A percentile compares a stretch with the other conserved stretches of the same genome.
Conservation (phyloP, 2,888 invertebrate genomes). For the Drosophila leonis region DNA sequence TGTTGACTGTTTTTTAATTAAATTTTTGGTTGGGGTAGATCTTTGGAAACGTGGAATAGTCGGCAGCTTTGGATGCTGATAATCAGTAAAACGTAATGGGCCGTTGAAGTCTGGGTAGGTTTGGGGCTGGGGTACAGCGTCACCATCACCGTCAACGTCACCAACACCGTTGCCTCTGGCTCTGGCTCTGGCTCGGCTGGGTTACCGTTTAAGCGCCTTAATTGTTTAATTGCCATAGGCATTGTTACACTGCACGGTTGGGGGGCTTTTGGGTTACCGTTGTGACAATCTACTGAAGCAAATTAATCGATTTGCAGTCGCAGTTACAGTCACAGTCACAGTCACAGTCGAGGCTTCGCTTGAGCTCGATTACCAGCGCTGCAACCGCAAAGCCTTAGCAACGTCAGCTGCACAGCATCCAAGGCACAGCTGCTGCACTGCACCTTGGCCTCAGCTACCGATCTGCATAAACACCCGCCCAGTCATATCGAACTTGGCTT, state of each 20-base stretch:
- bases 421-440: slow-evolving; percentile 10
- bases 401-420: slow-evolving; percentile 6
- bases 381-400: slow-evolving; percentile 42
- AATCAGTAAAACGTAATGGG: slow-evolving; percentile 65
- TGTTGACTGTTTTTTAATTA: slow-evolving; percentile 73
- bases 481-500: slow-evolving; percentile 5
- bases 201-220: slow-evolving; percentile 79
- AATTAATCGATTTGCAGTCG: slow-evolving; percentile 72
- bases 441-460: slow-evolving; percentile 4
- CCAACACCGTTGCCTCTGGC: slow-evolving; percentile 38
- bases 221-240: slow-evolving; percentile 78
- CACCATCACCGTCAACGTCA: slow-evolving; percentile 27
- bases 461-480: slow-evolving; percentile 29
- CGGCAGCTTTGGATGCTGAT: slow-evolving; percentile 59
- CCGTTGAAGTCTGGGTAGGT: slow-evolving; percentile 45
- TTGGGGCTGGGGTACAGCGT: background rate
- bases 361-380: slow-evolving; percentile 36
- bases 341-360: slow-evolving; percentile 23
- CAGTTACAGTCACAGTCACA: slow-evolving; percentile 12
- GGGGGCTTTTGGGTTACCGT: slow-evolving; percentile 61
- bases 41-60: slow-evolving; percentile 41
- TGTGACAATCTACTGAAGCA: slow-evolving; percentile 67
- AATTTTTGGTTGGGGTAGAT: slow-evolving; percentile 53
- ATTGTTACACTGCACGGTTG: slow-evolving; percentile 55
- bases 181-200: slow-evolving; percentile 26